Conservation (phyloP, 1,140 invertebrate genomes). For the Leptopilina clavipes region DNA sequence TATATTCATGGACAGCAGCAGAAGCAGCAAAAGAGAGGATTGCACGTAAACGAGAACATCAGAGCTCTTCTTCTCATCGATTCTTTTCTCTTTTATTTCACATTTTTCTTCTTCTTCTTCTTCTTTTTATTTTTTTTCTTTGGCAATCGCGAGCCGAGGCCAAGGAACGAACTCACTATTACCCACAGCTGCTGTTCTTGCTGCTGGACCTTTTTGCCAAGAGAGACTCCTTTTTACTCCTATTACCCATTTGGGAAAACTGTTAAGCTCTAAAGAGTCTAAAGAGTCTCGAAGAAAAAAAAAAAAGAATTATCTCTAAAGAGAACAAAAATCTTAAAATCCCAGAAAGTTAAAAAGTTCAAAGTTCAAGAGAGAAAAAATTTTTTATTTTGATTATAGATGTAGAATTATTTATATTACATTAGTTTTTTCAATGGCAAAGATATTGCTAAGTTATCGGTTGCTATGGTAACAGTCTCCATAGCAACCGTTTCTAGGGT, state of each 20-base stretch:
- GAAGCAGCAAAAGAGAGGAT: background rate
- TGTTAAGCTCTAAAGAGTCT: background rate
- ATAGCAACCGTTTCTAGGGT: no score
- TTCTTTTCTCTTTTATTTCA: no score
- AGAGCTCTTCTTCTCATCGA: background rate
- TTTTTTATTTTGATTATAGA: no score
- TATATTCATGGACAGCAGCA: background rate
- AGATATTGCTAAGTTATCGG: no score
- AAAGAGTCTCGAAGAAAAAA: no score
- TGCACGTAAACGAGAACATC: constrained; percentile 4
- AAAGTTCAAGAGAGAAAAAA: no score
- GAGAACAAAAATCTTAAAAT: background rate
- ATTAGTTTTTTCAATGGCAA: no score
- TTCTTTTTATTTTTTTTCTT: background rate
- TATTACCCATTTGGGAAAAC: constrained; percentile 2
- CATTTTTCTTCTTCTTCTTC: no score
- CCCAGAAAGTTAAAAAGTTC: background rate
- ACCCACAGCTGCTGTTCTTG: background rate
- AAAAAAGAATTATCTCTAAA: no score
- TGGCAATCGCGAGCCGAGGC: background rate
- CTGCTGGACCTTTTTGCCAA: background rate
- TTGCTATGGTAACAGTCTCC: no score
- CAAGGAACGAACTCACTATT: background rate
- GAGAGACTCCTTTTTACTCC: background rate
- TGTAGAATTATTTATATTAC: no score